phyloP scores from a whole-genome alignment of 2,113 vertebrate species.

The Burhinus oedicnemus region DNA sequence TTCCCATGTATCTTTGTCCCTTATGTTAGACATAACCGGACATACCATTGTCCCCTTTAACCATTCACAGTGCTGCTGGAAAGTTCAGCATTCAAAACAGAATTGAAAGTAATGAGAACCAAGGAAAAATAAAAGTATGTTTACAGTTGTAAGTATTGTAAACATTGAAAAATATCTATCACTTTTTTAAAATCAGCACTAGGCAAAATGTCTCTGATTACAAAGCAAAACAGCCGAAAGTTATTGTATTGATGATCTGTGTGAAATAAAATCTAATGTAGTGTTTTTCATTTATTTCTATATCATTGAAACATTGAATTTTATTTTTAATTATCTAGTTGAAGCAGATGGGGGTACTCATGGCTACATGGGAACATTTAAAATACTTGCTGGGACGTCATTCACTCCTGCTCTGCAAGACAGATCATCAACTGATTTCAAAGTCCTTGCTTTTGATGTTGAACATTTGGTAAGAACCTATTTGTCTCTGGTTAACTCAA shows the following conservation, averaged over 20 bases:
- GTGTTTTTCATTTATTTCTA: background rate
- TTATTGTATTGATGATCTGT: background rate
- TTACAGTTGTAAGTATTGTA: background rate
- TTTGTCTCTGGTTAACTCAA: background rate
- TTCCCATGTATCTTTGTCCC: background rate
- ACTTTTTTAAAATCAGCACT: background rate
- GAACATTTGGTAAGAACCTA: conserved; percentile 75
- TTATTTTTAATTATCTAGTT: conserved; percentile 42
- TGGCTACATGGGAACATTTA: conserved; percentile 56
- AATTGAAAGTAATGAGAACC: background rate
- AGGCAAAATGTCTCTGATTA: background rate
- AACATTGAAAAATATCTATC: background rate
- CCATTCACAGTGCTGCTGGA: background rate
- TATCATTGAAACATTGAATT: background rate
- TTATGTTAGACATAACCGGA: background rate
- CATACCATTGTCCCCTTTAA: background rate
- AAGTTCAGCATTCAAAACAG: background rate
- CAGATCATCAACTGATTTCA: conserved; percentile 74
- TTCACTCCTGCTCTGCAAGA: conserved; percentile 71
- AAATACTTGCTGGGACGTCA: conserved; percentile 72
- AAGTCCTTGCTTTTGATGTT: conserved; percentile 80
- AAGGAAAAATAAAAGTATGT: background rate
- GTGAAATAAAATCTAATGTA: background rate
- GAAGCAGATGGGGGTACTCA: background rate
- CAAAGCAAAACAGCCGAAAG: background rate